Percentiles rank a stretch among this genome's conserved stretches.
phyloP scores from a whole-genome alignment of 2,888 invertebrate species.

The Schrankia costaestrigalis region DNA sequence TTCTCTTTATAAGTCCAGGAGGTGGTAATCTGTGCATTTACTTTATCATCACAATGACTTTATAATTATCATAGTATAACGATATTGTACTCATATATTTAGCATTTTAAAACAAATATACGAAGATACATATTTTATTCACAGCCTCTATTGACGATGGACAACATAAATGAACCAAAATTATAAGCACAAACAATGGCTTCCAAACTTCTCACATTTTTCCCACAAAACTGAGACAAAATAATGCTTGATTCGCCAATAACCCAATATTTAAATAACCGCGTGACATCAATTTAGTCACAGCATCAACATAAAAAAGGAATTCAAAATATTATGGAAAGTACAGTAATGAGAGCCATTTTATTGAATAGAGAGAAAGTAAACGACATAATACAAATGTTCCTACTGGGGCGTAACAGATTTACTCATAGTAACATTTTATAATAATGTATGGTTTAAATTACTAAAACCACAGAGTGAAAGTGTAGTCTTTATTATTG shows the following conservation, averaged over 20 bases:
- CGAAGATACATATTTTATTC: too few species aligned
- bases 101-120: too few species aligned
- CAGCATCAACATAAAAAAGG: conserved; percentile 10
- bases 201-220: too few species aligned
- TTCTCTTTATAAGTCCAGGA: too few species aligned
- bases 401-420: conserved; percentile 55
- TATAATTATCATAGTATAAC: too few species aligned
- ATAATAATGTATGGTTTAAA: conserved; percentile 52
- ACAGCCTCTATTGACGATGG: too few species aligned
- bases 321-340: conserved; percentile 28
- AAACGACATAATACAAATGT: conserved; percentile 32
- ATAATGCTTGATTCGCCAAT: conserved; percentile 6
- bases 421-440: conserved; percentile 49
- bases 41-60: too few species aligned
- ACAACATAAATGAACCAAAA: too few species aligned
- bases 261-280: conserved; percentile 19
- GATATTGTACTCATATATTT: too few species aligned
- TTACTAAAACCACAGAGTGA: conserved; percentile 60
- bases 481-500: conserved; percentile 36
- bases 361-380: conserved; percentile 45
- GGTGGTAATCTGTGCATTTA: too few species aligned
- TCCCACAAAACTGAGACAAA: conserved; percentile 16
- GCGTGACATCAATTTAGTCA: conserved; percentile 26
- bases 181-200: too few species aligned
- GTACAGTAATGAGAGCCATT: conserved; percentile 28